phyloP scores from a whole-genome alignment of 2,888 invertebrate genomes.

The Eilema caniola region DNA sequence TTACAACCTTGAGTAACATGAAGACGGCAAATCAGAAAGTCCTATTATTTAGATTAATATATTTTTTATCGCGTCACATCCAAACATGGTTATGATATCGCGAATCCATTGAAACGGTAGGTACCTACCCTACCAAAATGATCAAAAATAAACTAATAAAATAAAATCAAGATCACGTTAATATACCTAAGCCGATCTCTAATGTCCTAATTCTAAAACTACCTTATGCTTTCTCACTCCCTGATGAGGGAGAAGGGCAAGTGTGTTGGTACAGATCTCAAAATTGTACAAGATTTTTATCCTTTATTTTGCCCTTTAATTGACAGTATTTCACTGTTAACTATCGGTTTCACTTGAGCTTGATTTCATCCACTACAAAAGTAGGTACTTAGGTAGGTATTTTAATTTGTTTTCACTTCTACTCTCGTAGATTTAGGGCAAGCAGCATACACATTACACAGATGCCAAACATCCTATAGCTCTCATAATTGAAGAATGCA shows the following conservation, averaged over 20 bases:
- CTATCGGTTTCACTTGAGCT: not conserved
- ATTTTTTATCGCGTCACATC: not conserved
- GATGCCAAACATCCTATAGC: slow-evolving; percentile 6
- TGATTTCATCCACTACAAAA: not conserved
- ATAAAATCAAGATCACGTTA: too few relatives aligned
- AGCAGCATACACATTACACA: slow-evolving; percentile 6
- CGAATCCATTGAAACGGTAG: not conserved
- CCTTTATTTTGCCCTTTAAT: not conserved
- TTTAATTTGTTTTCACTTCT: not conserved
- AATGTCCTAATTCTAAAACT: too few relatives aligned
- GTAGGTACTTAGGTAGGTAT: not conserved
- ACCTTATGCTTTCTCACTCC: too few relatives aligned
- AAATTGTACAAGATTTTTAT: too few relatives aligned
- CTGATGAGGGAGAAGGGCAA: too few relatives aligned
- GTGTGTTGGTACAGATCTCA: too few relatives aligned
- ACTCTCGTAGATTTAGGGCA: slow-evolving; percentile 7
- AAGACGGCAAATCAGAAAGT: not conserved
- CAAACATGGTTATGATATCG: not conserved
- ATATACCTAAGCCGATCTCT: too few relatives aligned
- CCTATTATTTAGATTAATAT: too few relatives aligned
- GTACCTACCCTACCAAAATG: not conserved
- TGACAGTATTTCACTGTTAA: not conserved
- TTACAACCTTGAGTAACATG: slow-evolving; percentile 2
- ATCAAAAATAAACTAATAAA: not conserved
- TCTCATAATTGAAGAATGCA: slow-evolving; percentile 8